phyloP scores from a whole-genome alignment of 2,113 vertebrate species.

The Chloroceryle aenea region DNA sequence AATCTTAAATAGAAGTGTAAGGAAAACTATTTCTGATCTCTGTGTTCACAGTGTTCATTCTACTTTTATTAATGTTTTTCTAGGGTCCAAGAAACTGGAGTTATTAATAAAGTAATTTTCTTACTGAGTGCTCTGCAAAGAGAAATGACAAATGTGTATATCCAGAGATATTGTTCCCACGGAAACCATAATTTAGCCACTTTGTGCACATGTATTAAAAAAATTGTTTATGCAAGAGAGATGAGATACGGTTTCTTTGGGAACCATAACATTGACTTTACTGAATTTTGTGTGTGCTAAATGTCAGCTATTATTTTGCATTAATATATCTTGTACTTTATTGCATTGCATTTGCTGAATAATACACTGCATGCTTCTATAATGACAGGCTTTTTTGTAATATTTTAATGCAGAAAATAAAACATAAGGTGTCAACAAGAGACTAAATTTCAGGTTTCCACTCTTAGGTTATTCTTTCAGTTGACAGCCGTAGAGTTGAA shows the following conservation, averaged over 20 bases:
- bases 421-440: background rate
- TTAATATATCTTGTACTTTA: slow-evolving; percentile 17
- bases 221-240: slow-evolving; percentile 8
- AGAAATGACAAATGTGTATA: slow-evolving; percentile 42
- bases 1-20: background rate
- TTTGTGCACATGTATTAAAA: background rate
- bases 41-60: background rate
- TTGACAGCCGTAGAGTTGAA: background rate
- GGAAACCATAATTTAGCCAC: slow-evolving; percentile 50
- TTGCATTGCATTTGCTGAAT: slow-evolving; percentile 24
- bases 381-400: background rate
- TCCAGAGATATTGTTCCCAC: slow-evolving; percentile 29
- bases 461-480: background rate
- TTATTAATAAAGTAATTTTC: slow-evolving; percentile 59
- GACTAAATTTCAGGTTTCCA: background rate
- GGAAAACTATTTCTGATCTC: background rate
- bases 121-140: background rate
- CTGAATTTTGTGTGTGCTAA: slow-evolving; percentile 5
- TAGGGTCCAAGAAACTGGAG: background rate
- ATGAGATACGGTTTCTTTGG: slow-evolving; percentile 57
- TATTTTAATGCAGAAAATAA: background rate
- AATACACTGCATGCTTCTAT: background rate
- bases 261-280: slow-evolving; percentile 31
- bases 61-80: background rate
- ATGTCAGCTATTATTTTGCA: slow-evolving; percentile 50